Evolutionary conservation across 2,113 vertebrate species (phyloP).

Genomic region (Nibea albiflora): DNA sequence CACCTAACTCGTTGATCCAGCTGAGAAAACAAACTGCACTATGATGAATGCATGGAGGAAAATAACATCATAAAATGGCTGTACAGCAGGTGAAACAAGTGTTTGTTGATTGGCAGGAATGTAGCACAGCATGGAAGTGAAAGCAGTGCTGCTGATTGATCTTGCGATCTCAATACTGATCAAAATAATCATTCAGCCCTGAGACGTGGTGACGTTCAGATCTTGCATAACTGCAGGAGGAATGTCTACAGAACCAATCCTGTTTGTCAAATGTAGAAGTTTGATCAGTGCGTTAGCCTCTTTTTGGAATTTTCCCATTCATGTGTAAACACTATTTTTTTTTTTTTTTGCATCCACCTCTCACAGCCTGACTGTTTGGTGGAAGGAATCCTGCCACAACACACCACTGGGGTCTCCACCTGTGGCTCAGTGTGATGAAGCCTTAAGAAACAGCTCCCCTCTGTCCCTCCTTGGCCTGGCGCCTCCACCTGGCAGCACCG

Average conservation of each 20-base stretch:
- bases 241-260: not conserved
- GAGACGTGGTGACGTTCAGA: not conserved
- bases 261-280: not conserved
- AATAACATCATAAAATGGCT: too few relatives aligned
- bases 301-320: not conserved
- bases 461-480: conserved; percentile 18
- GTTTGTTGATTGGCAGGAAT: too few relatives aligned
- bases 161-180: too few relatives aligned
- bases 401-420: conserved; percentile 45
- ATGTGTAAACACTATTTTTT: not conserved
- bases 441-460: conserved; percentile 33
- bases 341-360: not conserved
- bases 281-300: not conserved
- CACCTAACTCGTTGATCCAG: too few relatives aligned
- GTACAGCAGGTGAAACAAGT: too few relatives aligned
- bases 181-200: too few relatives aligned
- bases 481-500: conserved; percentile 26
- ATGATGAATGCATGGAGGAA: too few relatives aligned
- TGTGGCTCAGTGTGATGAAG: conserved; percentile 51
- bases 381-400: conserved; percentile 26
- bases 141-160: too few relatives aligned
- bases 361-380: conserved; percentile 37
- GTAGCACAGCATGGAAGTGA: too few relatives aligned
- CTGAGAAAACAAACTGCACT: too few relatives aligned
- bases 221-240: not conserved